Percentiles rank a stretch among this genome's conserved stretches.
Evolutionary conservation across 1,140 invertebrate species (phyloP).

Genomic region (Drosophila burlai): DNA sequence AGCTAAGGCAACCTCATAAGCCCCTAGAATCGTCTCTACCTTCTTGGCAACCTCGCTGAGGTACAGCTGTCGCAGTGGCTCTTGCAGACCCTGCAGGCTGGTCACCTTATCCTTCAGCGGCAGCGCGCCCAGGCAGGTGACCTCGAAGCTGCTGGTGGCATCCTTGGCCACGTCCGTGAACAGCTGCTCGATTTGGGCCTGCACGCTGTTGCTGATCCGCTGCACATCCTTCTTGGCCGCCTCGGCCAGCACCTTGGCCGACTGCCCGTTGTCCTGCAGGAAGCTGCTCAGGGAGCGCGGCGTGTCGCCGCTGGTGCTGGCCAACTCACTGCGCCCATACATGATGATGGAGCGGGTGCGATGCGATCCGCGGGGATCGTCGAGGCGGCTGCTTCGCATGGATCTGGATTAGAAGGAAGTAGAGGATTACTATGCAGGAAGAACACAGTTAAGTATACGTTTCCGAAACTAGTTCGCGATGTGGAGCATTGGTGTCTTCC

Average conservation of each 20-base stretch:
- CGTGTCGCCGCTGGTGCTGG: conserved; percentile 73
- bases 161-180: conserved; percentile 92
- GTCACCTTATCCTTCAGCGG: conserved; percentile 92
- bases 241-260: conserved; percentile 73
- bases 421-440: neutral
- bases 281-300: conserved; percentile 74
- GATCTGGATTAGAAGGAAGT: conserved; percentile 55
- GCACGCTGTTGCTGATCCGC: conserved; percentile 90
- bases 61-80: conserved; percentile 92
- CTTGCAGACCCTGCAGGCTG: conserved; percentile 92
- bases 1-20: too few relatives aligned
- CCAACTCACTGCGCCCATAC: conserved; percentile 84
- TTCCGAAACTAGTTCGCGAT: neutral
- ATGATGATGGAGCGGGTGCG: conserved; percentile 84
- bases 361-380: conserved; percentile 83
- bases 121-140: conserved; percentile 93
- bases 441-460: neutral
- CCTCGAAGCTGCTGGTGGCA: conserved; percentile 88
- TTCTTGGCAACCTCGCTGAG: conserved; percentile 85
- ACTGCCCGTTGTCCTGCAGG: conserved; percentile 70
- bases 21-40: conserved; percentile 22
- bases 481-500: neutral
- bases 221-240: conserved; percentile 79
- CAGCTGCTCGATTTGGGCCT: conserved; percentile 94
- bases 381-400: conserved; percentile 78